phyloP scores from a whole-genome alignment of 2,113 vertebrate genomes.

The Toxostoma redivivum region DNA sequence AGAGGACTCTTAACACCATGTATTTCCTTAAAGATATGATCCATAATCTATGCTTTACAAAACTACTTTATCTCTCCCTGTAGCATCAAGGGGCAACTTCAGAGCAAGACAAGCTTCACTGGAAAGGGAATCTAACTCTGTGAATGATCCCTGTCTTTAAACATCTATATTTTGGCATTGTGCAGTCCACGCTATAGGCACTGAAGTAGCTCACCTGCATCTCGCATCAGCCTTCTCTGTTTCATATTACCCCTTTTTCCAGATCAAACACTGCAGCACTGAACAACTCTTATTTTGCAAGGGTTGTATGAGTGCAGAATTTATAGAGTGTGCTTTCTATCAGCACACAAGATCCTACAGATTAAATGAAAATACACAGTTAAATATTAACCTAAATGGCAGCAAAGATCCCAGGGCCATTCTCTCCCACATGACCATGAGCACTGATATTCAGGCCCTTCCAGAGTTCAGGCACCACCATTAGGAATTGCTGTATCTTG shows the following conservation, averaged over 20 bases:
- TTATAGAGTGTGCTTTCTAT: neutral
- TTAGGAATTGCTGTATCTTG: neutral
- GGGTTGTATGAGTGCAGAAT: neutral
- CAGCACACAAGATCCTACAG: neutral
- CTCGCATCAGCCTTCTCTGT: neutral
- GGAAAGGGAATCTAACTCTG: neutral
- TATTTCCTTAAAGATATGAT: neutral
- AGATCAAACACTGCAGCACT: neutral
- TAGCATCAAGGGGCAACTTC: neutral
- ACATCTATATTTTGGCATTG: neutral
- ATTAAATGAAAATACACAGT: neutral
- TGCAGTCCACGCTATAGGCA: neutral
- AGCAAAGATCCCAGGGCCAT: neutral
- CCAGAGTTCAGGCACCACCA: neutral
- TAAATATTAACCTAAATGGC: conserved; percentile 27
- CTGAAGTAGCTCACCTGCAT: neutral
- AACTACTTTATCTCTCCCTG: neutral
- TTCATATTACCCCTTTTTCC: neutral
- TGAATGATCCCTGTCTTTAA: neutral
- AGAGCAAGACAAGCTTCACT: neutral
- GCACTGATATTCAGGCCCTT: neutral
- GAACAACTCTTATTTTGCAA: neutral
- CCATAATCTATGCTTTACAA: neutral
- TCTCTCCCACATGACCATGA: neutral
- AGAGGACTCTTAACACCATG: neutral